Conservation (phyloP, 2,888 invertebrate species). For the Corythucha ciliata region DNA sequence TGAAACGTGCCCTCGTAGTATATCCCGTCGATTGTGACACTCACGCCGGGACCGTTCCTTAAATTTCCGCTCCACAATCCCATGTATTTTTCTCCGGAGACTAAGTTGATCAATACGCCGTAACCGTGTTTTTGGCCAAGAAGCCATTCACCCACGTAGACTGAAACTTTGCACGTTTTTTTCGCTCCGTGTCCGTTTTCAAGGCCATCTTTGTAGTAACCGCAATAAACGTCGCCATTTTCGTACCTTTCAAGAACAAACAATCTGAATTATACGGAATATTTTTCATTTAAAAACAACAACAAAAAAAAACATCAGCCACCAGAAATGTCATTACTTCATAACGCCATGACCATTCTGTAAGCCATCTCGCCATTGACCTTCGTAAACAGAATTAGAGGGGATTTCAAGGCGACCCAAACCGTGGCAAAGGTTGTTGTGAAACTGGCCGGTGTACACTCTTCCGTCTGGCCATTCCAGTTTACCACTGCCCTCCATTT, state of each 20-base stretch:
- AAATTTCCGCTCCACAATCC: constrained; percentile 80
- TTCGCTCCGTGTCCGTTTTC: constrained; percentile 78
- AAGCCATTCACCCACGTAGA: constrained; percentile 85
- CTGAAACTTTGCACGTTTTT: constrained; percentile 67
- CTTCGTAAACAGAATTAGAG: constrained; percentile 61
- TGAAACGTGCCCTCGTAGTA: constrained; percentile 83
- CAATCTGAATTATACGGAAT: background rate
- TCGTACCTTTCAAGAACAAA: constrained; percentile 50
- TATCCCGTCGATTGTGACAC: constrained; percentile 80
- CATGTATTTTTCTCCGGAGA: constrained; percentile 79
- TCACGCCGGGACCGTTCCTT: constrained; percentile 72
- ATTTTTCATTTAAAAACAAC: background rate
- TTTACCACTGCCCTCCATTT: constrained; percentile 73
- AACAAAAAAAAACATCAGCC: background rate
- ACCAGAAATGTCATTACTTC: constrained; percentile 44
- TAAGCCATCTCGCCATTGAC: constrained; percentile 70
- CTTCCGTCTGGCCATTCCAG: constrained; percentile 74
- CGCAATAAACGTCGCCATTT: constrained; percentile 74
- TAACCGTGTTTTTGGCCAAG: constrained; percentile 71
- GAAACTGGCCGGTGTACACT: constrained; percentile 70
- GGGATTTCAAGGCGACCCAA: constrained; percentile 61
- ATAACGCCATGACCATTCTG: constrained; percentile 72
- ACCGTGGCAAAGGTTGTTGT: constrained; percentile 62
- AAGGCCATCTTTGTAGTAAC: constrained; percentile 73
- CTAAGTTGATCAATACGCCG: constrained; percentile 78